These are phyloP conservation scores for Pimephales promelas DNA, from an alignment of 2,113 vertebrate genomes.

Conservation along the genomic window DNA sequence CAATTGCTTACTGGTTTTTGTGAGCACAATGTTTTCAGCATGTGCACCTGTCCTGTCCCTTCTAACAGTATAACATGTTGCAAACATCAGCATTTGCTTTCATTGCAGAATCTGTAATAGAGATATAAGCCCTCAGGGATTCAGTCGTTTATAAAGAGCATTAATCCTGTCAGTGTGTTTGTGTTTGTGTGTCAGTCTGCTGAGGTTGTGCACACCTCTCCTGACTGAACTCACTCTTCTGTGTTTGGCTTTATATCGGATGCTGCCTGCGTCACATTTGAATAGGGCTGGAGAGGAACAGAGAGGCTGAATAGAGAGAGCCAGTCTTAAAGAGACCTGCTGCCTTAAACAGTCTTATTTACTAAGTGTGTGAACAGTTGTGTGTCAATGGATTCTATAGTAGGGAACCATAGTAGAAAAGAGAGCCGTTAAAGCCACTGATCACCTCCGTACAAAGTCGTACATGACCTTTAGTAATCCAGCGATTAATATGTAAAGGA, in stretches of 20 bases:
- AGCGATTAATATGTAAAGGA: background rate
- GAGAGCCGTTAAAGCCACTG: background rate
- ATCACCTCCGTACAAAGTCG: background rate
- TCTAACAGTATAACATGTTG: slow-evolving; percentile 9
- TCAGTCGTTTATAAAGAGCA: slow-evolving; percentile 62
- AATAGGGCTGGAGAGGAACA: slow-evolving; percentile 43
- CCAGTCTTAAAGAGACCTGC: slow-evolving; percentile 54
- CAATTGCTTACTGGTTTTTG: background rate
- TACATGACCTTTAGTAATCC: background rate
- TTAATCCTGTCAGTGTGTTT: slow-evolving; percentile 66
- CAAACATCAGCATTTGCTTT: slow-evolving; percentile 58
- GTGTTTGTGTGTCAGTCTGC: slow-evolving; percentile 35
- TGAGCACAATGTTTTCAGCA: background rate
- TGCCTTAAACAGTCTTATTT: slow-evolving; percentile 6
- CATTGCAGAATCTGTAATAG: slow-evolving; percentile 62
- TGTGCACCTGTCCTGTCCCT: slow-evolving; percentile 1
- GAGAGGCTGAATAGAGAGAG: slow-evolving; percentile 40
- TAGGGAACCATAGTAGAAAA: background rate
- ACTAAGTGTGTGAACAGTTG: background rate
- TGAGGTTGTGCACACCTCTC: slow-evolving; percentile 55
- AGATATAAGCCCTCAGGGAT: slow-evolving; percentile 56
- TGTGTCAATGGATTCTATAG: background rate
- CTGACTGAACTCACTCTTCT: slow-evolving; percentile 39
- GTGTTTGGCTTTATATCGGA: slow-evolving; percentile 36
- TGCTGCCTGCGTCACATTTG: slow-evolving; percentile 50